Percentiles rank a stretch among this genome's conserved stretches.
Conservation (phyloP, 2,888 invertebrate species). For the Apeira syringaria region DNA sequence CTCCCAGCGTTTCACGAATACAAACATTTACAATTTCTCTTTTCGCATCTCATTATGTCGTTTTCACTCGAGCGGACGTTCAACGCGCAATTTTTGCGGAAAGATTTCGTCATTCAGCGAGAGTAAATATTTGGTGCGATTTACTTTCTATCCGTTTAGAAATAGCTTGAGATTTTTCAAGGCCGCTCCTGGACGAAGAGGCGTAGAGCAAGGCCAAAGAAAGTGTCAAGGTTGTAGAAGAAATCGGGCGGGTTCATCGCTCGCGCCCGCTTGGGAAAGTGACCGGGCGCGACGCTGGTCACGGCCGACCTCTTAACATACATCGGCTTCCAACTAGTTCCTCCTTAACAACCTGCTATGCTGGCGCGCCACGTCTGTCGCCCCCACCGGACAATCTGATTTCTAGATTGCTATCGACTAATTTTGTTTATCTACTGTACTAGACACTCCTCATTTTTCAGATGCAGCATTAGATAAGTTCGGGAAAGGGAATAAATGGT, state of each 20-base stretch:
- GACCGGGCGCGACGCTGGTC: slow-evolving; percentile 53
- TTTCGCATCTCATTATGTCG: slow-evolving; percentile 79
- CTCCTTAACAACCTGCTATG: slow-evolving; percentile 47
- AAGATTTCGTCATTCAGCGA: slow-evolving; percentile 68
- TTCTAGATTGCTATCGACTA: slow-evolving; percentile 49
- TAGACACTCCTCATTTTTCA: slow-evolving; percentile 35
- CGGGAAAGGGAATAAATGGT: slow-evolving; percentile 48
- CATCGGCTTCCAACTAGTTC: slow-evolving; percentile 69
- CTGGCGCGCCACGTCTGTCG: slow-evolving; percentile 30
- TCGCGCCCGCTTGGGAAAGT: slow-evolving; percentile 75
- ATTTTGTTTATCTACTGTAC: no score
- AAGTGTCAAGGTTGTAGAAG: slow-evolving; percentile 82
- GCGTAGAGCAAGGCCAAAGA: slow-evolving; percentile 71
- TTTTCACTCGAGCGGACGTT: slow-evolving; percentile 74
- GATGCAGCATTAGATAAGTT: slow-evolving; percentile 39
- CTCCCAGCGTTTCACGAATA: slow-evolving; percentile 75
- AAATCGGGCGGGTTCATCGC: slow-evolving; percentile 76
- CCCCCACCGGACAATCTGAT: slow-evolving; percentile 33
- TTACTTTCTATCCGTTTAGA: slow-evolving; percentile 66
- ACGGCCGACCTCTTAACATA: slow-evolving; percentile 76
- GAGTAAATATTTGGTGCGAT: slow-evolving; percentile 67
- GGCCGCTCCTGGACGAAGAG: slow-evolving; percentile 55
- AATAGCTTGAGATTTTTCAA: slow-evolving; percentile 54
- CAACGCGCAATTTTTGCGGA: slow-evolving; percentile 66
- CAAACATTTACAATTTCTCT: slow-evolving; percentile 82